phyloP scores from a whole-genome alignment of 2,113 vertebrate species.

The Pipra filicauda region DNA sequence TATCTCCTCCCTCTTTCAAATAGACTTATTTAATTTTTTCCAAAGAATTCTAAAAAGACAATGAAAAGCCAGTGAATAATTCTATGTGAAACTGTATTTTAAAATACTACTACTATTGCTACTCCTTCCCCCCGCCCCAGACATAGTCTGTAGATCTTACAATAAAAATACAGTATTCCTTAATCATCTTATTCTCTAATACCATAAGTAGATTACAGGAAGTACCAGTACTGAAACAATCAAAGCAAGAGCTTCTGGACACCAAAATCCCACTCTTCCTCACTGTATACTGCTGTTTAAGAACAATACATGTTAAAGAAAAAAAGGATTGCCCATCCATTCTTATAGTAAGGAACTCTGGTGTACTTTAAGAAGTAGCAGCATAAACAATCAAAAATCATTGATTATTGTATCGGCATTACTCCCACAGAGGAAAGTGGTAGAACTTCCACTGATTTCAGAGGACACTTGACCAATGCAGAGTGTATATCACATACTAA shows the following conservation, averaged over 20 bases:
- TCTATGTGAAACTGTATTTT: neutral
- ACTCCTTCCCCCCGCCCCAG: neutral
- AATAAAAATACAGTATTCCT: neutral
- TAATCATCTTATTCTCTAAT: neutral
- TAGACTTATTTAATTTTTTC: neutral
- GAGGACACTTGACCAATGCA: neutral
- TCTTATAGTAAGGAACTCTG: neutral
- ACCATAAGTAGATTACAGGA: neutral
- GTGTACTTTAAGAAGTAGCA: neutral
- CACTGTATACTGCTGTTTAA: neutral
- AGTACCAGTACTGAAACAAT: neutral
- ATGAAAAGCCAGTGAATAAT: neutral
- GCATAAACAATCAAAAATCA: neutral
- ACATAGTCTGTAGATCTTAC: neutral
- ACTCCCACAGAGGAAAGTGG: neutral
- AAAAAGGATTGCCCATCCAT: neutral
- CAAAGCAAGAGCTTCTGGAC: neutral
- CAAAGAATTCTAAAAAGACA: neutral
- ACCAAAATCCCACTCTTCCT: neutral
- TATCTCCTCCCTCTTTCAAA: neutral
- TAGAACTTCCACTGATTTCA: neutral
- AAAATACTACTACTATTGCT: neutral
- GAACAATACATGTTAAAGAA: neutral
- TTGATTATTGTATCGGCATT: neutral
- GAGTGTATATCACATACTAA: neutral